Base-by-base conservation (phyloP, 2,797 vertebrate genomes). In the Hyperoplus immaculatus region DNA sequence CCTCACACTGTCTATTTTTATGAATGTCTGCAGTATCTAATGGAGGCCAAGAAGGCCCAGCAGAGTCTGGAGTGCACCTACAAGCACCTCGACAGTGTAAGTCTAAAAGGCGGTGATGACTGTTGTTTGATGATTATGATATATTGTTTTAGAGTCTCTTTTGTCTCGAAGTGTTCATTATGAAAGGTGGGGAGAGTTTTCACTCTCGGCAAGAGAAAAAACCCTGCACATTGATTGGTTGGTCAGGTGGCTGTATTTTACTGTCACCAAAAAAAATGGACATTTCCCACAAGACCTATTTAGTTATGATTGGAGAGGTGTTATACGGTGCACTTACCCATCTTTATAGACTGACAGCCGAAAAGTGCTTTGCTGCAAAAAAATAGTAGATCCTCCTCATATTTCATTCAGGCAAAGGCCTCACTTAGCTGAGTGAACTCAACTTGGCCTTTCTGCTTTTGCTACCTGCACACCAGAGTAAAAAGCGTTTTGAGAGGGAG, bases 401-500 rank as follows among this genome's bases (percentile, higher is more conserved):
- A 69, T 67, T 86, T 81, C 73, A 81, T 70, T 69, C 53, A 75
- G 46, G 59, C 72, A 50, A n/a, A 15, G 15, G 56, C 47, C 38
- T 49, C 59, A 39, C 41, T 69, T 41, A 18, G 5, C 45, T 60
- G 63, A 45, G 46, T 50, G 41, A 82, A 55, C 55, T 59, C 29
- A 87, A 63, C 36, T n/a, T 16, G 16, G 43, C 58, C 59, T 72
- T 16, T 47, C 60, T 75, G 4, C 56, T 58, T 12, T 68, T 50
- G 49, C 15, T 78, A 21, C 73, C 36, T 67, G 39, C 67, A 3
- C 5, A 42, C 0, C 83, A 97, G 97, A 97, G 96, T 90, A 97
- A 97, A 92, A 96, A 96, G 21, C 96, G 96, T 12, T 97, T 97
- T 63, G 97, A 97, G 82, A 94, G 96, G 36, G 97, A 97, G 78